phyloP scores from a whole-genome alignment of 2,113 vertebrate genomes.

The Crotalus viridis region DNA sequence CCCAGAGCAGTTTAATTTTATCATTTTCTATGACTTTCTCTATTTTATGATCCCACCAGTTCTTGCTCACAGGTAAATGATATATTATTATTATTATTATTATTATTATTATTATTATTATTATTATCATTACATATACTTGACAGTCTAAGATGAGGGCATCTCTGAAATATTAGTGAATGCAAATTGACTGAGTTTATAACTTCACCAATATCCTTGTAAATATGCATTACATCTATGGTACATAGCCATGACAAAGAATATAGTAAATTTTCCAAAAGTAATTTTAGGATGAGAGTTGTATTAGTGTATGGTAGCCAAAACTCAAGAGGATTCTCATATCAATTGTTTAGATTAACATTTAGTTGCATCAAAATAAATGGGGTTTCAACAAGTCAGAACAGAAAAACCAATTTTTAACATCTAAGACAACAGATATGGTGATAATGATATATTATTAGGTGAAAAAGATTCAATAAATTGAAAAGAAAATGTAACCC shows the following conservation, averaged over 20 bases:
- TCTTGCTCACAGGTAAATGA: no score
- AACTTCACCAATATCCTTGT: not conserved
- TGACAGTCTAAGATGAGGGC: not conserved
- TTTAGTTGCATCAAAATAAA: not conserved
- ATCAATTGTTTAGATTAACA: not conserved
- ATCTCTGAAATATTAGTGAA: not conserved
- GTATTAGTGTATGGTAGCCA: not conserved
- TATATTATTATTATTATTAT: no score
- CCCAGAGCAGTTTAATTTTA: no score
- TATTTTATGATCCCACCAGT: no score
- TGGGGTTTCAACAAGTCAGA: not conserved
- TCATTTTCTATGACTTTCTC: no score
- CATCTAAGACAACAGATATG: not conserved
- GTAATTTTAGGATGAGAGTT: not conserved
- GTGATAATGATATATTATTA: not conserved
- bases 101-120: no score
- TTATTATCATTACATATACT: not conserved
- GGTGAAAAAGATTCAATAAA: not conserved
- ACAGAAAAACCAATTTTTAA: not conserved
- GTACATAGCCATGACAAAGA: not conserved
- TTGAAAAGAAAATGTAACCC: not conserved
- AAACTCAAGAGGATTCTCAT: not conserved
- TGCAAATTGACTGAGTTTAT: not conserved
- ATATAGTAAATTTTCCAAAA: not conserved
- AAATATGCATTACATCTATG: not conserved